Base-by-base conservation (phyloP, 2,113 vertebrate species). In the Apodemus sylvaticus region DNA sequence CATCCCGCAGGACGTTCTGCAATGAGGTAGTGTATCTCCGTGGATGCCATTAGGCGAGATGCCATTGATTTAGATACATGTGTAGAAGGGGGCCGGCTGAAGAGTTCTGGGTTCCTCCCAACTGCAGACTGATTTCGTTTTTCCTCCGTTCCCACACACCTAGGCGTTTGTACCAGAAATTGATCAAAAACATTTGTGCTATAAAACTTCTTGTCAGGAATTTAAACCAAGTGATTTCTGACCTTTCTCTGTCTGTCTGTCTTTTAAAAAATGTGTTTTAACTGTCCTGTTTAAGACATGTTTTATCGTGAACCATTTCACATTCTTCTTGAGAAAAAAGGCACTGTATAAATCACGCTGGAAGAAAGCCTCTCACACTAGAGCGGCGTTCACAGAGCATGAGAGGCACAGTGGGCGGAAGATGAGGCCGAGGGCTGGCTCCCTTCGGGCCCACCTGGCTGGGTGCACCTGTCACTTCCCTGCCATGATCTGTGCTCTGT, bases 201-300 rank as follows among this genome's bases (percentile, higher is more conserved):
- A 78, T 96, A 89, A 95, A 97, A 93, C 51, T 60, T 94, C 82
- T 55, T 87, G 51, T 91, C 87, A 86, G 71, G 20, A 48, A 87
- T 53, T 89, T 53, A 62, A 95, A 95, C 92, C 39, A 92, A 92
- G 45, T 94, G 42, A 97, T 94, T 96, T 95, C 92, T 96, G 78
- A 93, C 83, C 74, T 85, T 87, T 89, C 74, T 92, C 79, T 83
- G 11, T 89, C 85, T 62, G 53, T 62, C 64, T 95, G 9, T 93
- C 90, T 94, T 96, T 97, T 70, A 20, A 3, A 79, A 96, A 97
- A 92, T 82, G 51, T 66, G 58, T 62, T 90, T 94, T 88, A 88
- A 85, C 88, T 95, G 66, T 96, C 77, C 31, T 92, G 9, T 93
- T 95, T 82, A 29, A 86, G 88, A 92, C 85, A 93, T 81, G 39